Conservation (phyloP, 1,140 invertebrate genomes). For the Eueides isabella region DNA sequence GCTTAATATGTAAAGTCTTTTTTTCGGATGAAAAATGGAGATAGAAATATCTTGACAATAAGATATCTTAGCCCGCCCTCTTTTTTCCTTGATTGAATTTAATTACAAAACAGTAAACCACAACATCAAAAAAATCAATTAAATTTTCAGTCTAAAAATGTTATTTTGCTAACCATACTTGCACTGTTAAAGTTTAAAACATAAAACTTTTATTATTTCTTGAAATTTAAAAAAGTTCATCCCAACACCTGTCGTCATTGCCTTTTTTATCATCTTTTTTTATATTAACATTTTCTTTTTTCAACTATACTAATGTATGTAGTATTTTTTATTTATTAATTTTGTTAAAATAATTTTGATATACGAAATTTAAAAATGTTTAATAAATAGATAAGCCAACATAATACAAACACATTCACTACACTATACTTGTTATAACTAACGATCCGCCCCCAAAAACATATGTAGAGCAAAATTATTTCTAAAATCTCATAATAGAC, state of each 20-base stretch:
- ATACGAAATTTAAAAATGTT: not conserved
- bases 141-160: too few species aligned
- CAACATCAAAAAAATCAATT: too few species aligned
- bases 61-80: too few species aligned
- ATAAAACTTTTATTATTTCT: not conserved
- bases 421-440: slow-evolving; percentile 19
- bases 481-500: slow-evolving; percentile 61
- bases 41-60: too few species aligned
- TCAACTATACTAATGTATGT: not conserved
- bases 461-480: slow-evolving; percentile 54
- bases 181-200: not conserved
- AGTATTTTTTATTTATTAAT: not conserved
- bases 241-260: not conserved
- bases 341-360: not conserved
- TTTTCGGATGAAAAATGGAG: too few species aligned
- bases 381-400: not conserved
- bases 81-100: too few species aligned
- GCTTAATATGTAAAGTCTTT: too few species aligned
- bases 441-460: slow-evolving; percentile 71
- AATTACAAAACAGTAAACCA: too few species aligned
- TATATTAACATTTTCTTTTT: not conserved
- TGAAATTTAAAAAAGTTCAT: not conserved
- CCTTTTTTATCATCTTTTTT: not conserved
- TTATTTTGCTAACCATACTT: not conserved
- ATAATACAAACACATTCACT: not conserved